Evolutionary conservation across 2,797 vertebrate species (phyloP).

Genomic region (Sebastes hubbsi): DNA sequence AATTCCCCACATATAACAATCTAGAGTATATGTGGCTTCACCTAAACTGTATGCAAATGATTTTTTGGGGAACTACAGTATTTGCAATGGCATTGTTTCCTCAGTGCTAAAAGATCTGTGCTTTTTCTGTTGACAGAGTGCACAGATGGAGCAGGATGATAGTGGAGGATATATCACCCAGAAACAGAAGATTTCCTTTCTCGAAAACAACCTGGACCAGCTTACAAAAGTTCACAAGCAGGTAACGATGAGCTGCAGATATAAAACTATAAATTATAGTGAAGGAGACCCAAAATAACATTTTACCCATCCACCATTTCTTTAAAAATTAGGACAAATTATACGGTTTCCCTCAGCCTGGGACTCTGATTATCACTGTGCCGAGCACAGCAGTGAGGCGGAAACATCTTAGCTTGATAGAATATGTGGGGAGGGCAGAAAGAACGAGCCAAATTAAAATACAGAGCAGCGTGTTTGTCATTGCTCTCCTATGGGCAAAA

Average conservation of each 20-base stretch:
- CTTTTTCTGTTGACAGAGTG: slow-evolving; percentile 80
- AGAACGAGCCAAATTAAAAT: slow-evolving; percentile 43
- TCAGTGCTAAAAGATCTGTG: not conserved
- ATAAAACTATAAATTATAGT: not conserved
- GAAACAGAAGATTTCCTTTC: slow-evolving; percentile 98
- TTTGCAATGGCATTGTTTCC: not conserved
- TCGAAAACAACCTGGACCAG: slow-evolving; percentile 98
- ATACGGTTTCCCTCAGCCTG: not conserved
- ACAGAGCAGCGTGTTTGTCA: slow-evolving; percentile 34
- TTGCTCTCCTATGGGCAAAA: slow-evolving; percentile 30
- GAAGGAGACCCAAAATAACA: not conserved
- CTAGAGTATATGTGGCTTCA: not conserved
- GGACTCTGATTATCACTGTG: not conserved
- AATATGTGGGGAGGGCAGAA: not conserved
- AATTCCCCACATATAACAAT: not conserved
- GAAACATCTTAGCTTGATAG: not conserved
- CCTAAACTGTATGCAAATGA: not conserved
- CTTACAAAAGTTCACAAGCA: slow-evolving; percentile 99
- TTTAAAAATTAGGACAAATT: slow-evolving; percentile 4
- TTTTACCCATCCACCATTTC: not conserved
- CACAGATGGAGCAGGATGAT: slow-evolving; percentile 90
- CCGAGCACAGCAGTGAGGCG: not conserved
- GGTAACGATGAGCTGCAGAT: slow-evolving; percentile 71
- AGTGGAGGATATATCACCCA: slow-evolving; percentile 92
- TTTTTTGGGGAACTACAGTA: not conserved